Percentiles rank a stretch among this genome's conserved stretches.
These are phyloP conservation scores for Phaethornis superciliosus DNA, from an alignment of 2,113 vertebrate genomes.

Conservation along the genomic window DNA sequence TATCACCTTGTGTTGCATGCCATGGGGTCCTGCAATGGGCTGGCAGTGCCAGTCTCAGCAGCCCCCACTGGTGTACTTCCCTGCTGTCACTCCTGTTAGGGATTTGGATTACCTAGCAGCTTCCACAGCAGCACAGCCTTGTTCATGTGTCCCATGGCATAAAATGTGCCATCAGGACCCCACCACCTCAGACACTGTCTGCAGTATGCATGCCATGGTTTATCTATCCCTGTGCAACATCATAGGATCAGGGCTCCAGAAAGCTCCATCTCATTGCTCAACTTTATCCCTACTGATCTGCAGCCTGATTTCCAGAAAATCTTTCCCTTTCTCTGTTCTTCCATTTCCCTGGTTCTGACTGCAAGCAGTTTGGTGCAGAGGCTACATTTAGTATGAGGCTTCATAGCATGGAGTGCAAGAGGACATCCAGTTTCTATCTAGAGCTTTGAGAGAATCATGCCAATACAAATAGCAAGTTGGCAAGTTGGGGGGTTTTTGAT, in stretches of 20 bases:
- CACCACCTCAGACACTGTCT: fast-evolving
- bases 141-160: background rate
- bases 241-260: background rate
- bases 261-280: background rate
- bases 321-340: background rate
- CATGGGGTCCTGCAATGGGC: fast-evolving
- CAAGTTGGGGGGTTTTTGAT: background rate
- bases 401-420: background rate
- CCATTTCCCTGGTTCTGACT: background rate
- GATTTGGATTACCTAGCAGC: background rate
- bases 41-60: background rate
- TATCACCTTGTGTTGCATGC: background rate
- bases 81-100: background rate
- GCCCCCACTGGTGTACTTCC: background rate
- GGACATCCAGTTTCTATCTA: background rate
- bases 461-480: background rate
- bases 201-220: fast-evolving
- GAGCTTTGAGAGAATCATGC: background rate
- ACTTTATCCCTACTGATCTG: background rate
- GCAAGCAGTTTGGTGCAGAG: background rate
- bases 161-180: background rate
- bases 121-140: background rate
- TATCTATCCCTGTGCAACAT: background rate
- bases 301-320: background rate
- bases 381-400: background rate